Conservation (phyloP, 2,888 invertebrate genomes). For the Caenorhabditis zanzibari region DNA sequence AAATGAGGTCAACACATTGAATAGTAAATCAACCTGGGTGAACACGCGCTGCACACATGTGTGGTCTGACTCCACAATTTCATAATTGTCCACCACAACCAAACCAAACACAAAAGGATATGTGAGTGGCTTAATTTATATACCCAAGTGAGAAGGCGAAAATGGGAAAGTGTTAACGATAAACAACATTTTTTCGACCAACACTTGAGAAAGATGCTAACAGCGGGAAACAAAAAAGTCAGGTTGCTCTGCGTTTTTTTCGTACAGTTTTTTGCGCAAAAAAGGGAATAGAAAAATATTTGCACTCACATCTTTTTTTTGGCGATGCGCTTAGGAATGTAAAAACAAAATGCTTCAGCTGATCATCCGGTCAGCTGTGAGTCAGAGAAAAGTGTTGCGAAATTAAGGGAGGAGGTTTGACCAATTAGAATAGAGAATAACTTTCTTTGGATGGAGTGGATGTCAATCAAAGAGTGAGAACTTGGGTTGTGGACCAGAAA, state of each 20-base stretch:
- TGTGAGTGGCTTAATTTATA: slow-evolving; percentile 22
- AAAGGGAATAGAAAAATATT: slow-evolving; percentile 33
- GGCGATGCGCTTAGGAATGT: slow-evolving; percentile 4
- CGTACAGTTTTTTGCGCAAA: slow-evolving; percentile 51
- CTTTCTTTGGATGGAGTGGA: no score
- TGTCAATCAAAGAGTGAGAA: no score
- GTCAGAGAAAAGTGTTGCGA: slow-evolving; percentile 22
- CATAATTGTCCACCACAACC: slow-evolving; percentile 9
- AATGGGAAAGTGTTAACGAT: slow-evolving; percentile 9
- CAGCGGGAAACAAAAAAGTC: slow-evolving; percentile 26
- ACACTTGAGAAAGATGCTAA: background rate
- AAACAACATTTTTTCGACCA: slow-evolving; percentile 7
- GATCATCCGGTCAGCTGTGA: slow-evolving; percentile 43
- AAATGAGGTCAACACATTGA: slow-evolving; percentile 28
- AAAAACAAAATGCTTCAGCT: slow-evolving; percentile 36
- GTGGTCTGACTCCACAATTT: slow-evolving; percentile 12
- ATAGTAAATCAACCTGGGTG: slow-evolving; percentile 20
- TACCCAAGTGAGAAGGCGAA: slow-evolving; percentile 8
- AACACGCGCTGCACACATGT: slow-evolving; percentile 5
- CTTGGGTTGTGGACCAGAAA: background rate
- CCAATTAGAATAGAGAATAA: background rate
- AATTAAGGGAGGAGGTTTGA: background rate
- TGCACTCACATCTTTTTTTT: slow-evolving; percentile 19
- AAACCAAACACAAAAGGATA: background rate
- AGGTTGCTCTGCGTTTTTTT: slow-evolving; percentile 22